A percentile compares a stretch with the other conserved stretches of the same genome.
These are phyloP conservation scores for Rutilus rutilus DNA, from an alignment of 2,113 vertebrate genomes.

Conservation along the genomic window DNA sequence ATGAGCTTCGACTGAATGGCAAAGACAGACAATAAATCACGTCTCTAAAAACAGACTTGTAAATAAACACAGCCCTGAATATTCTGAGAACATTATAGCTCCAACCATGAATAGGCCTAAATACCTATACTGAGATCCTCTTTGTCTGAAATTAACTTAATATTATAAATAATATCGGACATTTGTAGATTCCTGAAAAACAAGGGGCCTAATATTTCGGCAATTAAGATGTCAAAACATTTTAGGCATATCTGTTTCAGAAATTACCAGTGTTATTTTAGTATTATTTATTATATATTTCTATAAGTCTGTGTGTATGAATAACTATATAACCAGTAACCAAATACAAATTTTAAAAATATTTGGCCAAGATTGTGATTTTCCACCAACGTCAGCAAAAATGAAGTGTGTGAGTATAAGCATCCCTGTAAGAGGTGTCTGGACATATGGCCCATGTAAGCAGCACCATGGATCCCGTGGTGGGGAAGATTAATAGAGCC, in stretches of 20 bases:
- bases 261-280: neutral
- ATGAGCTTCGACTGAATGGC: slow-evolving; percentile 36
- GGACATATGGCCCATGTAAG: slow-evolving; percentile 24
- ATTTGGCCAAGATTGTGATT: neutral
- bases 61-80: slow-evolving; percentile 11
- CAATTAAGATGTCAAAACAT: neutral
- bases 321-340: neutral
- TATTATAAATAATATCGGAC: slow-evolving; percentile 24
- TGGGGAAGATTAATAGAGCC: slow-evolving; percentile 77
- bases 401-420: neutral
- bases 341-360: neutral
- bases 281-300: neutral
- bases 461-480: slow-evolving; percentile 20
- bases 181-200: neutral
- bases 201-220: neutral
- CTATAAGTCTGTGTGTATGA: neutral
- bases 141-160: slow-evolving; percentile 53
- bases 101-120: neutral
- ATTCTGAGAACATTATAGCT: neutral
- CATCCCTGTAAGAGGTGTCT: neutral
- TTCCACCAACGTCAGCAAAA: neutral
- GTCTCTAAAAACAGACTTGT: slow-evolving; percentile 48
- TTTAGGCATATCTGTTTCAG: neutral
- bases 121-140: neutral
- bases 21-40: slow-evolving; percentile 52